A percentile compares a stretch with the other conserved stretches of the same genome.
These are phyloP conservation scores for Haliaeetus leucogaster DNA, from an alignment of 2,113 vertebrate species.

Conservation along the genomic window DNA sequence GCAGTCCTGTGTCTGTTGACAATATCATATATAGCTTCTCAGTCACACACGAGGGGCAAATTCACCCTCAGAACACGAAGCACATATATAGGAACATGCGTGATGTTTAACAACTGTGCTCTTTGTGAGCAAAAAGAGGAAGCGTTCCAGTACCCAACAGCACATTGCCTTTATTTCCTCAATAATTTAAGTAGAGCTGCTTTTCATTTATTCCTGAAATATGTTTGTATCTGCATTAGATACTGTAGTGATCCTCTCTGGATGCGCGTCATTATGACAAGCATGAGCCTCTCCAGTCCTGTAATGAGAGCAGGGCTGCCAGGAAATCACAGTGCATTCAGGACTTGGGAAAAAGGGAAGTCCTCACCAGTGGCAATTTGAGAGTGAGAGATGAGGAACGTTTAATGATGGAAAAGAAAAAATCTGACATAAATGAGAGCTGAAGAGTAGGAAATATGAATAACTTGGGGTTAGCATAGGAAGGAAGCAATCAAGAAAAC, in stretches of 20 bases:
- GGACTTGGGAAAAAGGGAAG: background rate
- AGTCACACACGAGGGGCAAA: background rate
- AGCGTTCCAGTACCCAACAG: background rate
- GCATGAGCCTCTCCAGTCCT: background rate
- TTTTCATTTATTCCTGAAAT: background rate
- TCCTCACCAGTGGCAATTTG: background rate
- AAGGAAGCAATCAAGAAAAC: background rate
- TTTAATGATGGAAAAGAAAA: background rate
- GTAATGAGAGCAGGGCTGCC: background rate
- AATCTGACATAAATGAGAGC: background rate
- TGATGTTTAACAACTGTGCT: background rate
- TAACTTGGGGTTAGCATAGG: background rate
- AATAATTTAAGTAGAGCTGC: background rate
- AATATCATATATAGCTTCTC: background rate
- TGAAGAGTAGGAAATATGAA: background rate
- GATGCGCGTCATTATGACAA: background rate
- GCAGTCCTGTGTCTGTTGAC: background rate
- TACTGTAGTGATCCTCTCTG: background rate
- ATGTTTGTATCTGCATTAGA: background rate
- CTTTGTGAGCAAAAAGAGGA: background rate
- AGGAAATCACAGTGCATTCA: background rate
- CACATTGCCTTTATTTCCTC: background rate
- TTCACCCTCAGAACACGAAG: background rate
- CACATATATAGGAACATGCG: rapidly evolving
- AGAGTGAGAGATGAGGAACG: background rate